Evolutionary conservation across 2,797 vertebrate species (phyloP), one percentile per base, ranked within the genome.

Genomic region (Danio aesculapii): DNA sequence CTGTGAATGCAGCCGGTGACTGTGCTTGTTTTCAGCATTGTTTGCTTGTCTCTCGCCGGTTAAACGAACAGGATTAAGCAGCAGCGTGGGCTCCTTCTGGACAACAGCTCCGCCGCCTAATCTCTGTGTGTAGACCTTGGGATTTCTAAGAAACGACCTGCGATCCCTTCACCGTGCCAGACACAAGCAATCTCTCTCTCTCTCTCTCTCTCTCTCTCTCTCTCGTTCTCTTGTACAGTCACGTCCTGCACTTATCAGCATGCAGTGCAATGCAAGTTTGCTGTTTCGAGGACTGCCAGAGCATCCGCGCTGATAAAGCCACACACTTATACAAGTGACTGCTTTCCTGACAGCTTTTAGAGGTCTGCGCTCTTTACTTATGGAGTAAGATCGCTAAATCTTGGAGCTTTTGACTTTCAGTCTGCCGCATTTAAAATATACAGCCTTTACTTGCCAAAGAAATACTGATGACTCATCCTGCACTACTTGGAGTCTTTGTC

Each of bases 331-430:
- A 19, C 49, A 41, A 70, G 16, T 16, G 55, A 44, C 50, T 0
- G 43, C 43, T 47, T 17, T 12, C 50, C 59, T 49, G 71, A 30
- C 63, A 68, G 30, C 63, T 7, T 39, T 55, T 46, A 55, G 50
- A 44, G 80, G 73, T 81, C 72, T 14, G 75, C 49, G 59, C 86
- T 86, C 84, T 76, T 79, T 78, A 12, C 52, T 87, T 89, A 90
- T 92, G 86, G 86, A 89, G 49, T 0, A 30, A 30, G 30, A 3
- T 16, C 30, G 53, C 50, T 1, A 43, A 19, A n/a, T 71, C 50
- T 8, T 30, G 30, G 30, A 3, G 30, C 30, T 30, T 3, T 9
- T 43, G 50, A 50, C n/a, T 19, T 71, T 71, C 13, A n/a, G 1
- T 13, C 50, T 39, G 10, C 2, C 10, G 0, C 6, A 57, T 44